Percentiles rank a stretch among this genome's conserved stretches.
Evolutionary conservation across 2,888 invertebrate genomes (phyloP).

Genomic region (Calliopum simillimum): DNA sequence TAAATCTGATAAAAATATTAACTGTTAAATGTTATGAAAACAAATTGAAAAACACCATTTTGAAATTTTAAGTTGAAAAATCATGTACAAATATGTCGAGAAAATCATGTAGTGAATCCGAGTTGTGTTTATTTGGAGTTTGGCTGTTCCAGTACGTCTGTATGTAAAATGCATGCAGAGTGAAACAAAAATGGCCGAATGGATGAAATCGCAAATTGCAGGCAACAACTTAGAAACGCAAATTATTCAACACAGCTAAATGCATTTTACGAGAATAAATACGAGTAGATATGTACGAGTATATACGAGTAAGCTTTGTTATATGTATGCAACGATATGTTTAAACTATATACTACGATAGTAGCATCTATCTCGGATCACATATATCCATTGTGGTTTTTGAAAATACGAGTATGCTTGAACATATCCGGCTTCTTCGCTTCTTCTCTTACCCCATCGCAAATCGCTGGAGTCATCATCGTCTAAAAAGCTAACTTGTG

Average conservation of each 20-base stretch:
- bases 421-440: neutral
- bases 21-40: no score
- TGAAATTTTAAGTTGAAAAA: no score
- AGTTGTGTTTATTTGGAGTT: no score
- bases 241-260: neutral
- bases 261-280: neutral
- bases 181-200: constrained; percentile 11
- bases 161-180: constrained; percentile 13
- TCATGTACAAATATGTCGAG: no score
- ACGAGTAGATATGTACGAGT: neutral
- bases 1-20: no score
- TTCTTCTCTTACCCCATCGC: constrained; percentile 58
- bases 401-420: no score
- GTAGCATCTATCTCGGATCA: no score
- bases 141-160: constrained; percentile 1
- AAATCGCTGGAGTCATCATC: constrained; percentile 60
- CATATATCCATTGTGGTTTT: no score
- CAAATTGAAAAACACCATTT: no score
- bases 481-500: constrained; percentile 56
- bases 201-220: constrained; percentile 26
- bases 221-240: constrained; percentile 28
- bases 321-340: neutral
- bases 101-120: no score
- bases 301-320: neutral
- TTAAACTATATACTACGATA: no score